phyloP scores from a whole-genome alignment of 2,113 vertebrate species.

The Ranitomeya imitator region DNA sequence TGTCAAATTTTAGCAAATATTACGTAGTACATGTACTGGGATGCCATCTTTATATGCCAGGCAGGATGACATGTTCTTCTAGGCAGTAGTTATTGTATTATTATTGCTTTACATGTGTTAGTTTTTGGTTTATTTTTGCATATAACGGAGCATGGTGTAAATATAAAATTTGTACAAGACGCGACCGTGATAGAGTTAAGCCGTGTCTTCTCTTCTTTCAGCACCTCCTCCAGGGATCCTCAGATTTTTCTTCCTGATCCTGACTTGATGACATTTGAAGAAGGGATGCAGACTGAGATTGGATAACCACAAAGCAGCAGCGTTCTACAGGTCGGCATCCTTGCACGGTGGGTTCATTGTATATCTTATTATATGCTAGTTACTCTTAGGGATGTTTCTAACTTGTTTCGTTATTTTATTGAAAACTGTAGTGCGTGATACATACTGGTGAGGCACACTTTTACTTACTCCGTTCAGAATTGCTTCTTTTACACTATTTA shows the following conservation, averaged over 20 bases:
- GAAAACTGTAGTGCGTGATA: not conserved
- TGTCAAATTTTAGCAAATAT: too few species aligned
- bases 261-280: not conserved
- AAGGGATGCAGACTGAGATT: not conserved
- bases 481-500: not conserved
- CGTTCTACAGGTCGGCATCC: not conserved
- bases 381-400: not conserved
- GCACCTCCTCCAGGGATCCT: conserved; percentile 5
- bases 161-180: not conserved
- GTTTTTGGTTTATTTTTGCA: not conserved
- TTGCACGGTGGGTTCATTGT: not conserved
- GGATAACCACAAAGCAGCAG: not conserved
- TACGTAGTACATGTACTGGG: too few species aligned
- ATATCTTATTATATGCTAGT: not conserved
- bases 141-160: not conserved
- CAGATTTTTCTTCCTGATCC: not conserved
- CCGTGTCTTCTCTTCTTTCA: not conserved
- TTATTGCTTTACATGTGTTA: not conserved
- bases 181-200: not conserved
- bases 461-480: not conserved
- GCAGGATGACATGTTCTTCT: too few species aligned
- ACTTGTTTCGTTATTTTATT: too few species aligned
- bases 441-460: not conserved
- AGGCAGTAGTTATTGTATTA: too few species aligned
- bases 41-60: too few species aligned